Conservation (phyloP, 1,140 invertebrate species). For the Drusus annulatus region DNA sequence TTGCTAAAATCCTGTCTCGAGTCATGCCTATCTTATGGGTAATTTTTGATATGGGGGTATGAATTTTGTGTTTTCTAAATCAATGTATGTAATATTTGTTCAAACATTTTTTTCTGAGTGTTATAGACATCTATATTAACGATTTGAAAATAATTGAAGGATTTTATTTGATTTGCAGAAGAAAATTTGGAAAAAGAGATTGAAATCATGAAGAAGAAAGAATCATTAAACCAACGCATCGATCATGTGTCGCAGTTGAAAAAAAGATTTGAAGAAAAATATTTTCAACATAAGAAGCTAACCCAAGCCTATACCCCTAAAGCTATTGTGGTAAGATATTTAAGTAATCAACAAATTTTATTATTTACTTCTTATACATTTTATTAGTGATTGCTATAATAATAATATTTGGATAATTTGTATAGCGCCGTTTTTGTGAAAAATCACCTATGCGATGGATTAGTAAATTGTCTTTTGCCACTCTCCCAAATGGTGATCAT, state of each 20-base stretch:
- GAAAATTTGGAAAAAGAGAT: constrained; percentile 80
- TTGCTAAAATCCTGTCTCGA: no score
- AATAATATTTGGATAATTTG: no score
- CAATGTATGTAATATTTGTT: no score
- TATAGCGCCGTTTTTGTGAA: no score
- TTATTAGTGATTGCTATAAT: no score
- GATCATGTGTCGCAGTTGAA: constrained; percentile 79
- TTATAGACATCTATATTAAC: no score
- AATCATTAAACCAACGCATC: constrained; percentile 75
- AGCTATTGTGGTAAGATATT: constrained; percentile 75
- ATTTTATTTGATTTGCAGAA: constrained; percentile 65
- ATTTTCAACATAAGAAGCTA: constrained; percentile 78
- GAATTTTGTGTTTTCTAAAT: no score
- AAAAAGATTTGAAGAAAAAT: constrained; percentile 78
- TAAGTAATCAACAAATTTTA: neutral
- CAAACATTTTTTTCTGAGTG: no score
- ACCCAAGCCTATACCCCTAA: constrained; percentile 82
- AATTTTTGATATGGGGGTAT: no score
- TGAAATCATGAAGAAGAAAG: constrained; percentile 75
- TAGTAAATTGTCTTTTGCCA: neutral
- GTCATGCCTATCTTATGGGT: no score
- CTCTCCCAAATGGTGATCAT: neutral
- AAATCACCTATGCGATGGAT: neutral
- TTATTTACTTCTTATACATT: neutral
- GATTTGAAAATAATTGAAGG: no score